Conservation (phyloP, 2,113 vertebrate species). For the Emydocephalus ijimae region DNA sequence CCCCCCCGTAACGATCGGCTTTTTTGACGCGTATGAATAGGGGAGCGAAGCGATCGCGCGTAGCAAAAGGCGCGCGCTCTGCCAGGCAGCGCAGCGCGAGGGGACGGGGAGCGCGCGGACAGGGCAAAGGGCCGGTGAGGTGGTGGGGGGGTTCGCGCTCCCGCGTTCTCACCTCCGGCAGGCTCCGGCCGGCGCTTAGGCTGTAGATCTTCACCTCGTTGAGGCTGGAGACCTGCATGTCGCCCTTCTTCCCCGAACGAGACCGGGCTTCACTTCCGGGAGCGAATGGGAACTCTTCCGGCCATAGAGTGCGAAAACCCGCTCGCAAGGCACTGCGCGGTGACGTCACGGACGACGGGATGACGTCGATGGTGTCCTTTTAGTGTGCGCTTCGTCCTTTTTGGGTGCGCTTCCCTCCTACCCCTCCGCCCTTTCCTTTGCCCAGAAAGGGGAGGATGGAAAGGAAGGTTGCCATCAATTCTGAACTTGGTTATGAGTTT, state of each 20-base stretch:
- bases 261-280: constrained; percentile 9
- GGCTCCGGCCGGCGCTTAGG: constrained; percentile 91
- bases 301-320: background rate
- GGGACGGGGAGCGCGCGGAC: background rate
- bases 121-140: background rate
- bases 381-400: background rate
- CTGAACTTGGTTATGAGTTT: background rate
- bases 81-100: background rate
- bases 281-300: background rate
- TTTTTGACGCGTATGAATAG: background rate
- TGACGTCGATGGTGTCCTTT: background rate
- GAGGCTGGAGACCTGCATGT: constrained; percentile 93
- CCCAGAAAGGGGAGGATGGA: background rate
- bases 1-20: background rate
- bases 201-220: constrained; percentile 98
- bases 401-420: too few species aligned
- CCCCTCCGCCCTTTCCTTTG: background rate
- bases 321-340: rapidly evolving
- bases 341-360: too few species aligned
- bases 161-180: constrained; percentile 85
- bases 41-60: background rate
- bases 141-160: too few species aligned
- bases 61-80: too few species aligned
- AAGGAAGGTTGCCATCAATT: background rate
- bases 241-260: rapidly evolving